Evolutionary conservation across 2,113 vertebrate species (phyloP).

Genomic region (Alligator sinensis): DNA sequence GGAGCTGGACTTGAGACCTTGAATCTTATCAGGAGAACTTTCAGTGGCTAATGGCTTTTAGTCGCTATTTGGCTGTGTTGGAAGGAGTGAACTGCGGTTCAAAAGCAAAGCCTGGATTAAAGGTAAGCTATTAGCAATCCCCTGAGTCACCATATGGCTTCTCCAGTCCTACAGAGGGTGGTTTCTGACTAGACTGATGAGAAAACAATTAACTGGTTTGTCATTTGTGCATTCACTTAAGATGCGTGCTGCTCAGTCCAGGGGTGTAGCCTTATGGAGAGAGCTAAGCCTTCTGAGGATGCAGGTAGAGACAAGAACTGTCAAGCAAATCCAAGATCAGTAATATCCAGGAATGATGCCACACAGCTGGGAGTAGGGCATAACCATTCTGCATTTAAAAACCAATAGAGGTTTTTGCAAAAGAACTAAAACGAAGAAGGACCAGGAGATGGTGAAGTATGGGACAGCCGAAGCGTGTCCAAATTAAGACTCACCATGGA

Average conservation of each 20-base stretch:
- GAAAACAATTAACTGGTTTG: neutral
- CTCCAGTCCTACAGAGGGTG: neutral
- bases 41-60: conserved; percentile 25
- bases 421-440: conserved; percentile 62
- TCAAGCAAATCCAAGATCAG: conserved; percentile 40
- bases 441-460: conserved; percentile 42
- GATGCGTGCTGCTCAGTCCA: neutral
- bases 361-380: conserved; percentile 62
- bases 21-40: neutral
- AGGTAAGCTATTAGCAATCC: conserved; percentile 12
- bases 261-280: neutral
- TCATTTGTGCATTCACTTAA: neutral
- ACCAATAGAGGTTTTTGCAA: conserved; percentile 66
- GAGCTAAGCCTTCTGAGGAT: conserved; percentile 2
- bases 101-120: neutral
- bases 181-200: conserved; percentile 8
- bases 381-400: conserved; percentile 57
- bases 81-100: neutral
- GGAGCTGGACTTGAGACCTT: conserved; percentile 8
- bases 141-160: neutral
- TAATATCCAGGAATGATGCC: conserved; percentile 13
- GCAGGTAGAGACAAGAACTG: conserved; percentile 54
- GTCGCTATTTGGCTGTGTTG: neutral
- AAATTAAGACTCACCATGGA: conserved; percentile 11
- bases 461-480: neutral